A percentile compares a stretch with the other conserved stretches of the same genome.
Conservation (phyloP, 2,888 invertebrate species). For the Agonopterix arenella region DNA sequence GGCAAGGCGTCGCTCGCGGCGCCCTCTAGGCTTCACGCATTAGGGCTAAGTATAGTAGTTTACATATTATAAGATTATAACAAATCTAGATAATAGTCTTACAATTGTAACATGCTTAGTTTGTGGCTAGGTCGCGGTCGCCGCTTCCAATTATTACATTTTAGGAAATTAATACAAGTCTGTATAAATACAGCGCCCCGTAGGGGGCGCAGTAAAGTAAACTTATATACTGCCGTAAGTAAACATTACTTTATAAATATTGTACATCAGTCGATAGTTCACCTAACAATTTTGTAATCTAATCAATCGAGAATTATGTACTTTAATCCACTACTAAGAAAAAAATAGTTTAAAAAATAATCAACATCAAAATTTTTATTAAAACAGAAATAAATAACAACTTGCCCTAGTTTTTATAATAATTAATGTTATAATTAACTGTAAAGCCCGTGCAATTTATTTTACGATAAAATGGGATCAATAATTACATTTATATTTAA, state of each 20-base stretch:
- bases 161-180: slow-evolving; percentile 69
- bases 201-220: slow-evolving; percentile 42
- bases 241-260: slow-evolving; percentile 69
- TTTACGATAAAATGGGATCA: slow-evolving; percentile 64
- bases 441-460: slow-evolving; percentile 75
- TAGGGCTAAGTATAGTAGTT: slow-evolving; percentile 60
- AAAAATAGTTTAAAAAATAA: slow-evolving; percentile 71
- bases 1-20: slow-evolving; percentile 13
- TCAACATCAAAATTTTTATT: slow-evolving; percentile 69
- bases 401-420: slow-evolving; percentile 75
- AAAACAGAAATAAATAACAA: slow-evolving; percentile 81
- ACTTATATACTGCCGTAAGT: slow-evolving; percentile 74
- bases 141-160: slow-evolving; percentile 69
- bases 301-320: slow-evolving; percentile 72
- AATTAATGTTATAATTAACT: slow-evolving; percentile 68
- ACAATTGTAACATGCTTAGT: slow-evolving; percentile 68
- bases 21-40: slow-evolving; percentile 25
- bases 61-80: slow-evolving; percentile 63
- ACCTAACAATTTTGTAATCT: slow-evolving; percentile 75
- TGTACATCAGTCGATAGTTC: slow-evolving; percentile 75
- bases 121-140: slow-evolving; percentile 59
- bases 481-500: slow-evolving; percentile 73
- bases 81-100: slow-evolving; percentile 75
- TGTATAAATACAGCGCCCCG: slow-evolving; percentile 60
- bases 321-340: slow-evolving; percentile 69